phyloP scores from a whole-genome alignment of 2,797 vertebrate genomes.

The Coreius guichenoti region DNA sequence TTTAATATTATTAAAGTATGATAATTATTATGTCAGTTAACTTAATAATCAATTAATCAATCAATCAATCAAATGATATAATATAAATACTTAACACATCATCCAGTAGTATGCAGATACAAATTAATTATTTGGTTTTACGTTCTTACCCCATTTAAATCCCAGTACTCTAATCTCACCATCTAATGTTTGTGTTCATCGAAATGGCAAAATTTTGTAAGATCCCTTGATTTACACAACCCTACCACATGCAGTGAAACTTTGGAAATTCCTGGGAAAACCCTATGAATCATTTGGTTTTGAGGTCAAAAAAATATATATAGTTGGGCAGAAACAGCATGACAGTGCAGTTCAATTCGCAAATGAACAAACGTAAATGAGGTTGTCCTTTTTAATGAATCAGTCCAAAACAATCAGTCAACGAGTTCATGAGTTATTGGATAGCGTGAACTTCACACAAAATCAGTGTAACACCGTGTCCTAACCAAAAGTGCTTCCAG shows the following conservation, averaged over 20 bases:
- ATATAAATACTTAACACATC: background rate
- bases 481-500: too few species aligned
- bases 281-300: slow-evolving; percentile 15
- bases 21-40: background rate
- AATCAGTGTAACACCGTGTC: too few species aligned
- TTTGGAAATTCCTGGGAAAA: background rate
- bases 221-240: background rate
- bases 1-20: too few species aligned
- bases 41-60: too few species aligned
- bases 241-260: background rate
- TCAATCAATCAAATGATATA: background rate
- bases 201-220: background rate
- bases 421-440: too few species aligned
- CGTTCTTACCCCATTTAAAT: background rate
- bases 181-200: background rate
- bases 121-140: background rate
- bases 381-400: too few species aligned
- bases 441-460: too few species aligned
- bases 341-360: background rate
- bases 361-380: background rate
- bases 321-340: too few species aligned
- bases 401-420: too few species aligned
- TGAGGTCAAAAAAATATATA: background rate
- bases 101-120: background rate
- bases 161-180: background rate